phyloP scores from a whole-genome alignment of 2,113 vertebrate genomes.

The Pseudopodoces humilis region DNA sequence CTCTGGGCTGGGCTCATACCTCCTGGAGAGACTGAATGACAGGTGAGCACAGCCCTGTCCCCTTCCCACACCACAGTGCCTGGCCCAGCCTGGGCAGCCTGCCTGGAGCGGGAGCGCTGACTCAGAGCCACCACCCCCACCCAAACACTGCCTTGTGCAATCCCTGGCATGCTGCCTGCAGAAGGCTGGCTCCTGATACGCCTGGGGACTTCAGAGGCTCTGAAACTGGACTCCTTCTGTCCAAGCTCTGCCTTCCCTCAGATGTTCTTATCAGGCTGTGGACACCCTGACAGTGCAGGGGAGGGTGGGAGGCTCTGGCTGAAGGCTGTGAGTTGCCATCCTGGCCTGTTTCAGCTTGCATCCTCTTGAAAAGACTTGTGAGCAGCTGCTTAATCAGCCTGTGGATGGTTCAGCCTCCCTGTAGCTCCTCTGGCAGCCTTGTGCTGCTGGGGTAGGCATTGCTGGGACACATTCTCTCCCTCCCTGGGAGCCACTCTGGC shows the following conservation, averaged over 20 bases:
- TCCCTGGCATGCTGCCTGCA: background rate
- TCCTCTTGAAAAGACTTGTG: background rate
- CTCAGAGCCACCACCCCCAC: conserved; percentile 51
- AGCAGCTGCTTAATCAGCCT: conserved; percentile 26
- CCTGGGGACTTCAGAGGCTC: conserved; percentile 4
- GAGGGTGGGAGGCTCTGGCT: background rate
- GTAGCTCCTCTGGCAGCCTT: conserved; percentile 36
- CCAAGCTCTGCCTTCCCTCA: background rate
- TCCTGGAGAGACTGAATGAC: conserved; percentile 96
- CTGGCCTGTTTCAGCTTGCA: conserved; percentile 40
- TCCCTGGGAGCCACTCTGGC: conserved; percentile 42
- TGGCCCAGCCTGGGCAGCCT: background rate
- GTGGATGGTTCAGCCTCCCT: conserved; percentile 23
- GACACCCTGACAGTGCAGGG: background rate
- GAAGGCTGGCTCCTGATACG: background rate
- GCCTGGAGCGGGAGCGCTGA: conserved; percentile 27
- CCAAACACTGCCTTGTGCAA: conserved; percentile 59
- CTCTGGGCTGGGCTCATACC: conserved; percentile 93
- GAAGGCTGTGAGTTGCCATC: background rate
- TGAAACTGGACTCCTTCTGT: background rate
- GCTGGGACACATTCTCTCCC: conserved; percentile 43
- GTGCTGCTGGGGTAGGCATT: conserved; percentile 26
- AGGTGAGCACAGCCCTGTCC: conserved; percentile 73
- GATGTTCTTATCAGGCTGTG: background rate
- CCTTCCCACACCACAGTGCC: background rate